Percentiles rank a stretch among this genome's conserved stretches.
Evolutionary conservation across 1,140 invertebrate genomes (phyloP).

Genomic region (Rhyzopertha dominica): DNA sequence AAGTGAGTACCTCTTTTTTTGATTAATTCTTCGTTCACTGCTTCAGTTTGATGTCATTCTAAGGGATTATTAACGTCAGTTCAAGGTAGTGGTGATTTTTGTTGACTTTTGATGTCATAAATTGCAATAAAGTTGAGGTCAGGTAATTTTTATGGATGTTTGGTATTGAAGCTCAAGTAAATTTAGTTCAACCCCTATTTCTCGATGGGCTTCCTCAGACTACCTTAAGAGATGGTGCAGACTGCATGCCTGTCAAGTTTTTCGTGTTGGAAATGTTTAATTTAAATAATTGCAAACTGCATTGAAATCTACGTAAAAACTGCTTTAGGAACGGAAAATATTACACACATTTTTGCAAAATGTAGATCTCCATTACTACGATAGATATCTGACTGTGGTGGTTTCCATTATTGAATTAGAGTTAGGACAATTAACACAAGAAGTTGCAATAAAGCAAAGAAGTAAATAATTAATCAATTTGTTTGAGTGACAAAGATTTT

Average conservation of each 20-base stretch:
- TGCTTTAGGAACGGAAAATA: background rate
- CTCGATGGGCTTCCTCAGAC: too few relatives aligned
- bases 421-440: background rate
- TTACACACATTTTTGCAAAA: background rate
- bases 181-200: too few relatives aligned
- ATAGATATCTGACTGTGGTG: background rate
- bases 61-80: background rate
- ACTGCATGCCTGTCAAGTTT: too few relatives aligned
- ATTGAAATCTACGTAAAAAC: background rate
- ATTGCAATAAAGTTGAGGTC: background rate
- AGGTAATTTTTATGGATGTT: background rate
- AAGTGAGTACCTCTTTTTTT: slow-evolving; percentile 58
- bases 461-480: background rate
- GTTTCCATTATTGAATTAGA: background rate
- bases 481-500: background rate
- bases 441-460: background rate
- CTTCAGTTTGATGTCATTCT: too few relatives aligned
- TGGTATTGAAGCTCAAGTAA: background rate
- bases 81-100: background rate
- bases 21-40: background rate
- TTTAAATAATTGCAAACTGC: too few relatives aligned
- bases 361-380: background rate
- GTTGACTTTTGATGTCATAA: background rate
- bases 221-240: too few relatives aligned
- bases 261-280: too few relatives aligned